Evolutionary conservation across 2,113 vertebrate species (phyloP).

Genomic region (Scartelaos histophorus): DNA sequence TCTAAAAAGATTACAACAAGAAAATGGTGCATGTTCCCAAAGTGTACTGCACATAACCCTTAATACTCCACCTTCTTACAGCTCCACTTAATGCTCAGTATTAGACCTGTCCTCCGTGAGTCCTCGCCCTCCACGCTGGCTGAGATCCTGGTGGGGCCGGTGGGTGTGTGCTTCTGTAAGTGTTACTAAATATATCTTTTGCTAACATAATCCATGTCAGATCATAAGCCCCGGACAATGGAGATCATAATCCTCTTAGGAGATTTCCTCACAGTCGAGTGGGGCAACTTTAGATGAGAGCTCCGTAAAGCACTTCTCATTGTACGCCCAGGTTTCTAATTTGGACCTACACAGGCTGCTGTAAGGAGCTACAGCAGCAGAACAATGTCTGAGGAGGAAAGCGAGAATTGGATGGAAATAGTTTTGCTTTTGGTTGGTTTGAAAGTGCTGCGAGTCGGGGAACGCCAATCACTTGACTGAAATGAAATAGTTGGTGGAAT

Average conservation of each 20-base stretch:
- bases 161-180: slow-evolving; percentile 42
- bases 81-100: background rate
- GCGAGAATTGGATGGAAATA: background rate
- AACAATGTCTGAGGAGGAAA: background rate
- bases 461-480: background rate
- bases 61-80: background rate
- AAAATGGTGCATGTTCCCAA: too few relatives aligned
- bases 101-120: background rate
- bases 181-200: slow-evolving; percentile 62
- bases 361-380: background rate
- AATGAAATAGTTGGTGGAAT: background rate
- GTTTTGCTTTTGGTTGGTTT: slow-evolving; percentile 3
- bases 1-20: too few relatives aligned
- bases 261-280: slow-evolving; percentile 39
- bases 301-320: background rate
- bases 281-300: background rate
- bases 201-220: slow-evolving; percentile 56
- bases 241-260: slow-evolving; percentile 59
- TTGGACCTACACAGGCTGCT: background rate
- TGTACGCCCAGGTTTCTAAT: background rate
- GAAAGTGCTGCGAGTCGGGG: background rate
- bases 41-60: background rate
- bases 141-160: slow-evolving; percentile 16
- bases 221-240: slow-evolving; percentile 61
- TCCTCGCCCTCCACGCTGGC: background rate